Conservation (phyloP, 2,113 vertebrate species). For the Pristiophorus japonicus region DNA sequence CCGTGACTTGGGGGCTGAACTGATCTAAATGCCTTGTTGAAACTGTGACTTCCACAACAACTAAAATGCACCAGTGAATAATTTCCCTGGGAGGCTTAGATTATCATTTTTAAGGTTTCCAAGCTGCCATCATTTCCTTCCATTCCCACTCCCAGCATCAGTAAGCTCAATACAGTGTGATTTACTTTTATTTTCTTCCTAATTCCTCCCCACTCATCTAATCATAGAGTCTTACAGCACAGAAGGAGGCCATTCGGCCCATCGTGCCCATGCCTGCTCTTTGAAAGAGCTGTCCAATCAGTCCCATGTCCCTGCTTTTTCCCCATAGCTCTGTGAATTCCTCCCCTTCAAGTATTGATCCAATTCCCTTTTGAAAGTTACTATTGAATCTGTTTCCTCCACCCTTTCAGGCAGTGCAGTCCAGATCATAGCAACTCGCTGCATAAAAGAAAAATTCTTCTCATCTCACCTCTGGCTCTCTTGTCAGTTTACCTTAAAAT, state of each 20-base stretch:
- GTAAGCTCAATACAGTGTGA: not conserved
- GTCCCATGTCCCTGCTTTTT: no score
- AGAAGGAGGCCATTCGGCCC: not conserved
- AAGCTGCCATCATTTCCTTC: not conserved
- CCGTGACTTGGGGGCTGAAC: not conserved
- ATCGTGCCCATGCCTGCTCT: not conserved
- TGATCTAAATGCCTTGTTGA: not conserved
- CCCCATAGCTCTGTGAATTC: no score
- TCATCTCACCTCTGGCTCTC: no score
- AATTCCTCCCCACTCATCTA: not conserved
- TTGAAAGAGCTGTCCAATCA: no score
- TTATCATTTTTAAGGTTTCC: not conserved
- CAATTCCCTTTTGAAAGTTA: no score
- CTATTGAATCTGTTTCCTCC: no score
- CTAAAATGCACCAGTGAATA: not conserved
- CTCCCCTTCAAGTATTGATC: no score
- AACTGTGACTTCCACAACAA: not conserved
- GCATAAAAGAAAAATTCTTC: no score
- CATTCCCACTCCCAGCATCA: not conserved
- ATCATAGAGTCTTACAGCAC: not conserved
- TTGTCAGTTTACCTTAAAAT: no score
- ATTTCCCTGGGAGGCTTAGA: not conserved
- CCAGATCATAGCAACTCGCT: no score
- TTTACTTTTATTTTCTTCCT: not conserved
- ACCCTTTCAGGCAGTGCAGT: no score